These are phyloP conservation scores for Ladona fulva DNA, from an alignment of 1,140 invertebrate species.

Conservation along the genomic window DNA sequence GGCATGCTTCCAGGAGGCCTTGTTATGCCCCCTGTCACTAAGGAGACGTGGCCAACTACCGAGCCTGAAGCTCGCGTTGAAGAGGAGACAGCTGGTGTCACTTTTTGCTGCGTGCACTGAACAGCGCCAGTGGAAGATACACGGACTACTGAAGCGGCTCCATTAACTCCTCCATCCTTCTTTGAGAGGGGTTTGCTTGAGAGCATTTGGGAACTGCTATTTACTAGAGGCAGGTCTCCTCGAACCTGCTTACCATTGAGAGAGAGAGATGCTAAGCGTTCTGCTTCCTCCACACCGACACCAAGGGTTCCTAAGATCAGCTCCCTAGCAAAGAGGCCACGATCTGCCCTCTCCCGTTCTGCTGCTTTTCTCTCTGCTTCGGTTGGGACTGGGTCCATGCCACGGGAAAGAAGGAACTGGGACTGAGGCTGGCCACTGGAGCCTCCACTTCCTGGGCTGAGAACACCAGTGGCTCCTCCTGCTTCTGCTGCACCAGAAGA, in stretches of 20 bases:
- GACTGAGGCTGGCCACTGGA: constrained; percentile 33
- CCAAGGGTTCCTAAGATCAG: constrained; percentile 51
- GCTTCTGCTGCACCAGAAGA: background rate
- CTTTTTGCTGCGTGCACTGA: background rate
- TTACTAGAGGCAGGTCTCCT: background rate
- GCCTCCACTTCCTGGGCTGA: constrained; percentile 18
- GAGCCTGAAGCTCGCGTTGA: background rate
- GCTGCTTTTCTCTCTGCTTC: constrained; percentile 45
- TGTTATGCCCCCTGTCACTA: background rate
- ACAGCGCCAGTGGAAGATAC: background rate
- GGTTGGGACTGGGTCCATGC: constrained; percentile 45
- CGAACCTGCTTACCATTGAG: constrained; percentile 4
- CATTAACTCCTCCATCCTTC: background rate
- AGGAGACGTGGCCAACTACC: background rate
- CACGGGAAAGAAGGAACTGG: constrained; percentile 40
- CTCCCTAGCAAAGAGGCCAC: constrained; percentile 60
- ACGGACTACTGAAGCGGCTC: background rate
- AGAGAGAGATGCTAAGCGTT: background rate
- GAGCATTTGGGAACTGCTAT: constrained; percentile 21
- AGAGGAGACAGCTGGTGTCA: background rate
- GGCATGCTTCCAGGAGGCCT: background rate
- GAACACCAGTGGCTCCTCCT: background rate
- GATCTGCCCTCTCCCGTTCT: constrained; percentile 51
- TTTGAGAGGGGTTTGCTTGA: constrained; percentile 26
- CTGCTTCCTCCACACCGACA: background rate